phyloP scores from a whole-genome alignment of 2,113 vertebrate genomes.

The Gallinago undulata region DNA sequence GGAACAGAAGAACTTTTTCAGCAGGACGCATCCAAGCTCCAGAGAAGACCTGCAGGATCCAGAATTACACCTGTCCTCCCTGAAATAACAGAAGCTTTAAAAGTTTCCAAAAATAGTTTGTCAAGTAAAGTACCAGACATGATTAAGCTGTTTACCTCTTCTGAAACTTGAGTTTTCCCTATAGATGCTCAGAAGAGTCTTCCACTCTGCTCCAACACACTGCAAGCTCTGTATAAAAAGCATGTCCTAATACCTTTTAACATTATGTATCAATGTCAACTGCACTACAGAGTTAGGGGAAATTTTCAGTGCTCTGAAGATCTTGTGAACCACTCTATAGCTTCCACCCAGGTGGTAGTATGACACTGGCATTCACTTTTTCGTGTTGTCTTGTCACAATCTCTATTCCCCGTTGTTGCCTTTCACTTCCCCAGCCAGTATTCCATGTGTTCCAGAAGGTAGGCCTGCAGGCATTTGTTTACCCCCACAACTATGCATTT shows the following conservation, averaged over 20 bases:
- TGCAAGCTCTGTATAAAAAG: background rate
- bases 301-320: background rate
- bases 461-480: background rate
- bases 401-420: rapidly evolving
- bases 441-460: background rate
- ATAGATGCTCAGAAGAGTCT: background rate
- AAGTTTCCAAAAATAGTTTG: background rate
- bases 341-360: background rate
- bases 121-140: background rate
- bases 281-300: background rate
- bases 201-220: background rate
- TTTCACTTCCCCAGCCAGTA: rapidly evolving
- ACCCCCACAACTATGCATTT: background rate
- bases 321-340: background rate
- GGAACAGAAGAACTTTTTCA: background rate
- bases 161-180: background rate
- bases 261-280: background rate
- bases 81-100: background rate
- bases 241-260: background rate
- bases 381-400: background rate
- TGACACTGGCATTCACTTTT: rapidly evolving
- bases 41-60: background rate
- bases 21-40: background rate
- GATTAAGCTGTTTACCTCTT: background rate
- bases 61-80: background rate